These are phyloP conservation scores for Wasmannia auropunctata DNA, from an alignment of 1,140 invertebrate genomes.

Conservation along the genomic window DNA sequence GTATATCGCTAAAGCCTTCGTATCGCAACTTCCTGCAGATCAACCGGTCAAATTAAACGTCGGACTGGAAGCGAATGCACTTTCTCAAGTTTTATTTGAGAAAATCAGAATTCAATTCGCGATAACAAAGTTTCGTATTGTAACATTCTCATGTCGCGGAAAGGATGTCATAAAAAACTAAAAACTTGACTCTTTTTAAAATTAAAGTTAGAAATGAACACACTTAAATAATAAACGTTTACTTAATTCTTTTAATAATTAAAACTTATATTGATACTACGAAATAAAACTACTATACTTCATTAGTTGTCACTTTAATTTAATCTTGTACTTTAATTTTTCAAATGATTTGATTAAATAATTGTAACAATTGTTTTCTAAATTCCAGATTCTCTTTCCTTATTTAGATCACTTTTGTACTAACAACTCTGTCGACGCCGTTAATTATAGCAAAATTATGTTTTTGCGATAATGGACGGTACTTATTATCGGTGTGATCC, in stretches of 20 bases:
- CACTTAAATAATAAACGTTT: not conserved
- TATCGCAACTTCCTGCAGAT: slow-evolving; percentile 15
- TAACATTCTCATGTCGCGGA: not conserved
- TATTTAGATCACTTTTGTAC: not conserved
- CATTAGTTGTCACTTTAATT: not conserved
- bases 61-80: not conserved
- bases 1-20: slow-evolving; percentile 3
- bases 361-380: not conserved
- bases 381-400: not conserved
- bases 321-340: not conserved
- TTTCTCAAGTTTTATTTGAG: not conserved
- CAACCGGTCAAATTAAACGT: slow-evolving; percentile 11
- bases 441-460: not conserved
- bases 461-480: not conserved
- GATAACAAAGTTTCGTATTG: not conserved
- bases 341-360: not conserved
- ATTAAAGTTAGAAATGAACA: not conserved
- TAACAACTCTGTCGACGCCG: not conserved
- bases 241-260: not conserved
- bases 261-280: not conserved
- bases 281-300: not conserved
- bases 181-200: not conserved
- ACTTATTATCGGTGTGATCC: not conserved
- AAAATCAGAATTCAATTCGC: not conserved
- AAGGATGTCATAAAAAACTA: not conserved